phyloP scores from a whole-genome alignment of 1,140 invertebrate species.

The Neuroterus valhalla region DNA sequence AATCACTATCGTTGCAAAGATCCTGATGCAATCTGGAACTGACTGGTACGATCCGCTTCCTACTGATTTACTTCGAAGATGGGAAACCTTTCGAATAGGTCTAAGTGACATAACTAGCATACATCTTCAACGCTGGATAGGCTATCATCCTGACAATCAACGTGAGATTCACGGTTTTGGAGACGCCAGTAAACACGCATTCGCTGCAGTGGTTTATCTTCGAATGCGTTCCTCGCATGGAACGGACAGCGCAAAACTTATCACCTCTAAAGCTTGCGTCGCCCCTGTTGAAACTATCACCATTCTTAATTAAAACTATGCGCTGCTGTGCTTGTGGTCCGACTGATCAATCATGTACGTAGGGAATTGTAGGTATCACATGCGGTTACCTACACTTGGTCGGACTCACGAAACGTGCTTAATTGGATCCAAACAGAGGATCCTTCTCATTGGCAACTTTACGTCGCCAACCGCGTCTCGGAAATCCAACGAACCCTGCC shows the following conservation, averaged over 20 bases:
- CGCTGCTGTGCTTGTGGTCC: no score
- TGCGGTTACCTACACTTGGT: no score
- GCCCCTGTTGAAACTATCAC: no score
- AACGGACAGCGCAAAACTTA: not conserved
- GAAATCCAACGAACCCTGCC: no score
- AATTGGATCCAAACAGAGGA: no score
- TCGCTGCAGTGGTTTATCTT: not conserved
- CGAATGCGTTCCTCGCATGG: not conserved
- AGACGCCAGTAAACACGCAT: not conserved
- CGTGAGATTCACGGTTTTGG: not conserved
- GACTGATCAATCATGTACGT: no score
- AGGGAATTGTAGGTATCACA: no score
- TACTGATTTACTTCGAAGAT: not conserved
- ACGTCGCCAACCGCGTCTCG: no score
- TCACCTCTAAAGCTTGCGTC: not conserved
- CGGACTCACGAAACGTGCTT: no score
- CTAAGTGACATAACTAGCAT: not conserved
- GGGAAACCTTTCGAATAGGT: not conserved
- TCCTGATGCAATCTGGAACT: conserved; percentile 33
- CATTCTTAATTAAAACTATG: no score
- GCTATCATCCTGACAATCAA: not conserved
- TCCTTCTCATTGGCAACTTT: no score
- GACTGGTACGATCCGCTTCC: not conserved
- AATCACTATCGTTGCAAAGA: conserved; percentile 61
- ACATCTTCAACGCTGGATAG: not conserved